phyloP scores from a whole-genome alignment of 2,888 invertebrate species.

The Eudemis profundana region DNA sequence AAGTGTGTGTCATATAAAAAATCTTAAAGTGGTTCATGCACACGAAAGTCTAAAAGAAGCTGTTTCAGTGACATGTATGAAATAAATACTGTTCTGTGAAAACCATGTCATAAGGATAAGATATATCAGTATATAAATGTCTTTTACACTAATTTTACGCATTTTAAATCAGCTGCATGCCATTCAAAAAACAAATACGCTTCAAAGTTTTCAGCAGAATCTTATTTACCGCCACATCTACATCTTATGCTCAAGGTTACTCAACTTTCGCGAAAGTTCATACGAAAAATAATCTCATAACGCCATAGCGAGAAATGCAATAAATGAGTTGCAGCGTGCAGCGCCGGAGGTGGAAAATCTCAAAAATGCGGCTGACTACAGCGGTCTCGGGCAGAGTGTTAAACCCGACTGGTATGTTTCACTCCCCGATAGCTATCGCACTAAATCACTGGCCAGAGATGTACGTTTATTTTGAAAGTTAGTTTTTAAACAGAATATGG shows the following conservation, averaged over 20 bases:
- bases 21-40: too few relatives aligned
- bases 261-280: constrained; percentile 25
- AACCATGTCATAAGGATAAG: too few relatives aligned
- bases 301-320: constrained; percentile 29
- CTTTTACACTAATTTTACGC: too few relatives aligned
- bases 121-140: too few relatives aligned
- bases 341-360: constrained; percentile 31
- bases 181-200: too few relatives aligned
- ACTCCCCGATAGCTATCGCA: constrained; percentile 69
- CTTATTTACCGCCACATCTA: not conserved
- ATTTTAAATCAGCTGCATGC: too few relatives aligned
- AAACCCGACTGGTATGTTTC: constrained; percentile 68
- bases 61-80: too few relatives aligned
- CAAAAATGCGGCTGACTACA: constrained; percentile 37
- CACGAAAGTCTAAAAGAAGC: too few relatives aligned
- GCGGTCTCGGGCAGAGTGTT: constrained; percentile 33
- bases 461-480: constrained; percentile 65
- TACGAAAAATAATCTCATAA: constrained; percentile 33
- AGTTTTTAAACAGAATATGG: constrained; percentile 52
- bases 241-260: constrained; percentile 20
- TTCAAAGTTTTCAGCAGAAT: not conserved
- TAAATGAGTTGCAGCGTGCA: constrained; percentile 34
- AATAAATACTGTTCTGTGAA: too few relatives aligned
- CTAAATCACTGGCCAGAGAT: constrained; percentile 69
- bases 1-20: too few relatives aligned